Percentiles rank a stretch among this genome's conserved stretches.
Conservation (phyloP, 2,888 invertebrate genomes). For the Drosophila kambysellisi region DNA sequence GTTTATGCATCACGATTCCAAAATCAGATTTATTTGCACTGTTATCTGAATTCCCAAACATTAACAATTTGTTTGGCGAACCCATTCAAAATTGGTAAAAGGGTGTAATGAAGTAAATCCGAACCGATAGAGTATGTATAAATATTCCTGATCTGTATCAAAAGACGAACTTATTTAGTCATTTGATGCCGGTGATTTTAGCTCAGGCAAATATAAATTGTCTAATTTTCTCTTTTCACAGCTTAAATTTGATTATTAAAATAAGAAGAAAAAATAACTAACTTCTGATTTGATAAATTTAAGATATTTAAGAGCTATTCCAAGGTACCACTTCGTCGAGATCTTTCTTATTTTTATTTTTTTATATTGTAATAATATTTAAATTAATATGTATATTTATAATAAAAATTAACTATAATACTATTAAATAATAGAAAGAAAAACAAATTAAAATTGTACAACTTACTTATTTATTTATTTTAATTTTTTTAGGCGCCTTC, state of each 20-base stretch:
- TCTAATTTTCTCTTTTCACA: neutral
- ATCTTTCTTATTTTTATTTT: neutral
- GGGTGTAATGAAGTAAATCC: neutral
- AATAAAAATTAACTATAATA: too few species aligned
- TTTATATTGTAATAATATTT: neutral
- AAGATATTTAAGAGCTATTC: too few species aligned
- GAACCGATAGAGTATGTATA: neutral
- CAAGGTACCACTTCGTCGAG: neutral
- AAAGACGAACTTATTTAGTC: neutral
- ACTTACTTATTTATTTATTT: too few species aligned
- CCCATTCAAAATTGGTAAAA: neutral
- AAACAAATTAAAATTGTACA: too few species aligned
- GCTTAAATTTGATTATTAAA: neutral
- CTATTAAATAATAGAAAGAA: too few species aligned
- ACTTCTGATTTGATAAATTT: neutral
- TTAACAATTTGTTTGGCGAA: neutral
- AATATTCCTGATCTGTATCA: neutral
- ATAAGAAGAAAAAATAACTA: neutral
- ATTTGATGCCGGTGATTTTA: neutral
- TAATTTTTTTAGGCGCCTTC: too few species aligned
- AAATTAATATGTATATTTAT: neutral
- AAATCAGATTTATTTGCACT: slow-evolving; percentile 14
- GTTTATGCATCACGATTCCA: slow-evolving; percentile 2
- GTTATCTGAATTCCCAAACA: neutral
- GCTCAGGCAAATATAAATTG: neutral